Evolutionary conservation across 2,888 invertebrate species (phyloP), one percentile per base, ranked within the genome.

Genomic region (Cephus sareptanus): DNA sequence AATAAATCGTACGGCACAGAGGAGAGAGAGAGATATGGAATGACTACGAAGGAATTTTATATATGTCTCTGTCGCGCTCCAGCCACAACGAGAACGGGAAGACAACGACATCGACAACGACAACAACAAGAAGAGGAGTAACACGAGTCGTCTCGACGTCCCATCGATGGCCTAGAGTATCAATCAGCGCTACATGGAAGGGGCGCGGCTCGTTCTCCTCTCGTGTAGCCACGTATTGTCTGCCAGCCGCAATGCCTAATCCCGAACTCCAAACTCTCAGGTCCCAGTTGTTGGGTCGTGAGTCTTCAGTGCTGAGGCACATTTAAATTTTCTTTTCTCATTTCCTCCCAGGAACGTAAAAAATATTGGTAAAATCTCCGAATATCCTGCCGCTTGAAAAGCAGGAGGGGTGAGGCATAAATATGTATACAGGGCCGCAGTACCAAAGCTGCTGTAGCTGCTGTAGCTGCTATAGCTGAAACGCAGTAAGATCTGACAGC

Each of bases 151-250:
- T 69, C 69, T 74, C 77, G 74, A 77, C 74, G 77, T 56, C 56
- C 56, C 56, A 56, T 56, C 56, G 56, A 56, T 56, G 84, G 83
- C 84, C 84, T 82, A 83, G 88, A 87, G 86, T 87, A 88, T 88
- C 88, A 88, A 87, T 88, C 87, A 88, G 87, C 76, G 86, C 84
- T 88, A 88, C 88, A 88, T 84, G 88, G 87, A 88, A 88, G 88
- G 88, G 88, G 88, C 88, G 84, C 87, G 87, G 87, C 84, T 83
- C 85, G 83, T 82, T 84, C 85, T 84, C 87, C 86, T 87, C 88
- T 86, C 85, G 86, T 86, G 80, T 85, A 83, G 85, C 83, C 86
- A 85, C 85, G 85, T 81, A 87, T 88, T 88, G 88, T 88, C 88
- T 88, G 88, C 79, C 80, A 79, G 56, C 56, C 56, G 56, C 56